These are phyloP conservation scores for Poecilia wingei DNA, from an alignment of 2,797 vertebrate species.

Conservation along the genomic window DNA sequence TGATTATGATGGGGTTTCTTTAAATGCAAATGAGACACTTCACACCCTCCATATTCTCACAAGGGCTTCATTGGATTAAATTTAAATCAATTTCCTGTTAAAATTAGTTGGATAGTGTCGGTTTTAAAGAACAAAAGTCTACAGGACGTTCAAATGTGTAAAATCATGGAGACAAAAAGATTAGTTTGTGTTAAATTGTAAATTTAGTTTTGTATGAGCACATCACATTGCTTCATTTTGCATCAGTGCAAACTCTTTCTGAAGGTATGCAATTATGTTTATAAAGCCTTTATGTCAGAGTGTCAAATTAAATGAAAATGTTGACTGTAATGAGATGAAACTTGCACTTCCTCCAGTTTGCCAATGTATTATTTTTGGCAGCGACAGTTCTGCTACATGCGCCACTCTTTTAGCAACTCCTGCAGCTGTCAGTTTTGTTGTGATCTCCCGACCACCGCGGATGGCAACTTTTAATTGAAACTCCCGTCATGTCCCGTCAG, in stretches of 20 bases:
- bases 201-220: conserved; percentile 24
- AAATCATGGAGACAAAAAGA: conserved; percentile 12
- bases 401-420: conserved; percentile 5
- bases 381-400: conserved; percentile 10
- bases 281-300: conserved; percentile 29
- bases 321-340: conserved; percentile 55
- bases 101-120: conserved; percentile 6
- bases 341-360: conserved; percentile 49
- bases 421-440: conserved; percentile 23
- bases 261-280: conserved; percentile 42
- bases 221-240: conserved; percentile 50
- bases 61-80: not conserved
- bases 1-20: too few species aligned
- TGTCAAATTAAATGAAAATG: conserved; percentile 58
- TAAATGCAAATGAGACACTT: too few species aligned
- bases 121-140: conserved; percentile 17
- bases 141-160: not conserved
- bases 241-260: conserved; percentile 48
- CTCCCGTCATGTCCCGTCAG: conserved; percentile 3
- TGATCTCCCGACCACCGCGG: not conserved
- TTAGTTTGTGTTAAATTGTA: conserved; percentile 16
- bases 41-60: not conserved
- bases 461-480: conserved; percentile 4
- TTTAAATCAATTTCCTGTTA: not conserved
- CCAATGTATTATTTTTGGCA: conserved; percentile 12